phyloP scores from a whole-genome alignment of 2,888 invertebrate species.

The Hemaris fuciformis region DNA sequence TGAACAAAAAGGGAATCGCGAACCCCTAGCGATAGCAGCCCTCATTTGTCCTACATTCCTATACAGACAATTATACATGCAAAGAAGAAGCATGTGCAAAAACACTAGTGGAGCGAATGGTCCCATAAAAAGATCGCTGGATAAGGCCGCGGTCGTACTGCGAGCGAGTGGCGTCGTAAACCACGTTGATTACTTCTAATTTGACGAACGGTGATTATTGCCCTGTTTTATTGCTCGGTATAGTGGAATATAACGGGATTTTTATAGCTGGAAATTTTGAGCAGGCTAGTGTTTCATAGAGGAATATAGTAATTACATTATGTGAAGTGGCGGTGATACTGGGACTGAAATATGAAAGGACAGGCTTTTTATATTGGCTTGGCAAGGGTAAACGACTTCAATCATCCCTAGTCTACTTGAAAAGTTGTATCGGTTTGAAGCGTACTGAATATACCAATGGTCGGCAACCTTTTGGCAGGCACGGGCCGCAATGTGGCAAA shows the following conservation, averaged over 20 bases:
- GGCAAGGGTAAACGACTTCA: too few species aligned
- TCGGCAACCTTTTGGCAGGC: too few species aligned
- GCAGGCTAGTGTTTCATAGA: background rate
- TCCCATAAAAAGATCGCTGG: conserved; percentile 32
- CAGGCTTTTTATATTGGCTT: too few species aligned
- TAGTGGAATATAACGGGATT: background rate
- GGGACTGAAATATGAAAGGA: too few species aligned
- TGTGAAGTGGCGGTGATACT: background rate
- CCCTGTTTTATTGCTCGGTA: background rate
- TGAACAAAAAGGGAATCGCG: too few species aligned
- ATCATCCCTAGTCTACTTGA: too few species aligned
- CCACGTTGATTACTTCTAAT: conserved; percentile 2
- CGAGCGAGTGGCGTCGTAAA: conserved; percentile 11
- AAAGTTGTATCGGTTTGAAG: too few species aligned
- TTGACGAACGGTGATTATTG: conserved; percentile 9
- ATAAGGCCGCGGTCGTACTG: conserved; percentile 17
- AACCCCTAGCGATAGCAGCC: background rate
- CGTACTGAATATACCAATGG: too few species aligned
- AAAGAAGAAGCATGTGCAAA: conserved; percentile 15
- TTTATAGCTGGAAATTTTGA: background rate
- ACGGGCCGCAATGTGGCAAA: too few species aligned
- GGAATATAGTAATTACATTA: background rate
- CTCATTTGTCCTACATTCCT: background rate
- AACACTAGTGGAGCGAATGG: conserved; percentile 30
- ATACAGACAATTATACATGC: conserved; percentile 1